Conservation (phyloP, 1,140 invertebrate species). For the Bombus turneri region DNA sequence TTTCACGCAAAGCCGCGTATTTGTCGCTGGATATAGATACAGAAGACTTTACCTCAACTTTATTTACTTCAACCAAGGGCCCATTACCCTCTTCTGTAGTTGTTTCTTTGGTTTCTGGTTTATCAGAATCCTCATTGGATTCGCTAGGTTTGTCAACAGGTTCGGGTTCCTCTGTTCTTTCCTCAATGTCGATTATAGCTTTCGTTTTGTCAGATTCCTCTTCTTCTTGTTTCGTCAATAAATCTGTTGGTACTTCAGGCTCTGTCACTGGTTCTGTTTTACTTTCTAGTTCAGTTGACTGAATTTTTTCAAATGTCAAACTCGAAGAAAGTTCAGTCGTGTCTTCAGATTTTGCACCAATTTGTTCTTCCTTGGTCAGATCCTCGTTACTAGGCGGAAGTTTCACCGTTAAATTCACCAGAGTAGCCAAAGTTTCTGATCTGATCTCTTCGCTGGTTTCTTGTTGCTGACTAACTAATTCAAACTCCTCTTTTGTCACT, state of each 20-base stretch:
- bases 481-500: conserved; percentile 56
- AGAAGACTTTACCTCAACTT: conserved; percentile 72
- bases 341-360: neutral
- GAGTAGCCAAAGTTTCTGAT: conserved; percentile 57
- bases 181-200: conserved; percentile 22
- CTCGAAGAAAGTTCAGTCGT: conserved; percentile 24
- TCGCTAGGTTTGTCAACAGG: conserved; percentile 48
- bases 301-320: conserved; percentile 25
- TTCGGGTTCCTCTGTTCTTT: conserved; percentile 29
- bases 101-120: conserved; percentile 33
- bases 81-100: conserved; percentile 65
- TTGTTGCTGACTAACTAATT: conserved; percentile 14
- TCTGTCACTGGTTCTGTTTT: conserved; percentile 28
- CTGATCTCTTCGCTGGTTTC: conserved; percentile 3
- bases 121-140: conserved; percentile 44
- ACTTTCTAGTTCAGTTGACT: conserved; percentile 33
- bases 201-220: conserved; percentile 49
- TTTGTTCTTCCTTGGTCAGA: conserved; percentile 49
- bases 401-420: conserved; percentile 74
- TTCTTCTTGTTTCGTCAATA: conserved; percentile 33
- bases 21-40: conserved; percentile 75
- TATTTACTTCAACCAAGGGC: conserved; percentile 54
- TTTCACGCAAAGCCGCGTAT: conserved; percentile 78
- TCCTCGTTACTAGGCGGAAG: conserved; percentile 65
- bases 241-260: conserved; percentile 29